Base-by-base conservation (phyloP, 2,797 vertebrate genomes). In the Hyperoplus immaculatus region DNA sequence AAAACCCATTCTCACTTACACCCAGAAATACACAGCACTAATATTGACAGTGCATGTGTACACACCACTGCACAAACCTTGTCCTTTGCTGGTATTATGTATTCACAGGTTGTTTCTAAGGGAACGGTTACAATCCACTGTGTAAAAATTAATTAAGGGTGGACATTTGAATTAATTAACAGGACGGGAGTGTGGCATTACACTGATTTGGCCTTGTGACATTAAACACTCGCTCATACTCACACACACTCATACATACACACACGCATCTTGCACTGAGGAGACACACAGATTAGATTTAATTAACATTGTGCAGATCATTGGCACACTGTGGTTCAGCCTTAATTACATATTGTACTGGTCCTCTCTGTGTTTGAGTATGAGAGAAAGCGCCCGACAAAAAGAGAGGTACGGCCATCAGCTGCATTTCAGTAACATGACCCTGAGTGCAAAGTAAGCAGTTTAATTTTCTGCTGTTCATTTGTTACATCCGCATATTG, bases 151-250 rank as follows among this genome's bases (percentile, higher is more conserved):
- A 91, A 94, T 92, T 91, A 92, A 77, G 57, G 78, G 50, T 81
- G 89, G 90, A 92, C 87, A 89, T 93, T 93, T 89, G 82, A 93
- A 91, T 90, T 93, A 91, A 94, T 94, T 92, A 94, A 84, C 84
- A 82, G 74, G 87, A 88, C 41, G 75, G 79, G 77, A 89, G 86
- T 85, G 66, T 91, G 89, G 72, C 85, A 90, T 91, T 91, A 91
- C 68, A 70, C 89, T 81, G 79, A 60, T 79, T 75, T 82, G 85
- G 82, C 88, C 89, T 87, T 78, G 60, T 91, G 91, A 87, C 89
- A 89, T 92, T 85, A 81, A 85, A 81, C 83, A 81, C 75, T 75
- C 81, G 83, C 67, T 41, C 67, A 62, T 14, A 43, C 62, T 53
- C 43, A 56, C 5, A 53, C n/a, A 47, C 16, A 65, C 5, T 49